Evolutionary conservation across 2,888 invertebrate genomes (phyloP), one percentile per base, ranked within the genome.

Genomic region (Protula sp.): DNA sequence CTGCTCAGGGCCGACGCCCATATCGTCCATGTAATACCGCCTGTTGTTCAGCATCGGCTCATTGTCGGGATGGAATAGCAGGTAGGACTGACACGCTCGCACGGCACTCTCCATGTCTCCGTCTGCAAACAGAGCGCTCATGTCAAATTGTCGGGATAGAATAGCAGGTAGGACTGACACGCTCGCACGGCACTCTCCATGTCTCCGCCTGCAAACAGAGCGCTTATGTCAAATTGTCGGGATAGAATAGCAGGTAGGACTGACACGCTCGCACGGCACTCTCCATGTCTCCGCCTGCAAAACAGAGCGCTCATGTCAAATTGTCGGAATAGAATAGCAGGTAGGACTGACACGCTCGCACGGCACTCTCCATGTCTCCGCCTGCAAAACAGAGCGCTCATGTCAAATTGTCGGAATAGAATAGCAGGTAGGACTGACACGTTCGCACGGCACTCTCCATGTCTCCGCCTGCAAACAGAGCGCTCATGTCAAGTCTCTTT

Each of bases 1-100:
- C n/a, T 52, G 30, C 19, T 51, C 56, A 26, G 60, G 50, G n/a
- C 47, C 54, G 24, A 59, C 62, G 5, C 51, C 54, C 22, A 47
- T 27, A 30, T 61, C 29, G 9, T 30, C 28, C 24, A 47, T 22
- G 55, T 67, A 67, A 57, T 50, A 67, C 3, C 5, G 57, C 28
- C 60, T 62, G 61, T 67, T 67, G n/a, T 48, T 47, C 27, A 45
- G 29, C 64, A 64, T 64, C 30, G 47, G 30, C 30, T 58, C 52
- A 51, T 66, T 58, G 1, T 22, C 47, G 9, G 67, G 67, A 2
- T 59, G 51, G 47, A 47, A 56, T n/a, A 61, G 24, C 2, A 64
- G 60, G 53, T 52, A 62, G 29, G 62, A 54, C 2, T 38, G 58
- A 19, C 48, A 55, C 14, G 45, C 47, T 30, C 45, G 50, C 5